Evolutionary conservation across 37 sponge, comb jelly and placozoan genomes (phyloP), one percentile per base, ranked within the genome.

Genomic region (Lycopodina hypogea): DNA sequence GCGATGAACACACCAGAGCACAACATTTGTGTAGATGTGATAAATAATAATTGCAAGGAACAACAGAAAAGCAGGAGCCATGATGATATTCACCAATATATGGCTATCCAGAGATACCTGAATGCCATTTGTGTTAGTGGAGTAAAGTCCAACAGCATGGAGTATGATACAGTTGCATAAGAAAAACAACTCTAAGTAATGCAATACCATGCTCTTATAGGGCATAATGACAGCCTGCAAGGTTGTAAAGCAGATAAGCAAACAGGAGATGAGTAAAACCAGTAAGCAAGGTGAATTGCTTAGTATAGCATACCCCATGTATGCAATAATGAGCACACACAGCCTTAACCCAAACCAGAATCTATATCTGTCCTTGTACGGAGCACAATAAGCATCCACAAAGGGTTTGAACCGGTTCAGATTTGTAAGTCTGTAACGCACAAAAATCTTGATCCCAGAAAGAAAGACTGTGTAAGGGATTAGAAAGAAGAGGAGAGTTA

Each of bases 361-460:
- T 23, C 78, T 17, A 23, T 41, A 77, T 23, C 39, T 77, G 52
- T 84, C 85, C 67, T 71, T 84, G 65, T 71, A 84, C 9, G 85
- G 85, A 36, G 71, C 85, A 45, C 58, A 58, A 22, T 58, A 78
- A 6, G 62, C 78, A 78, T 84, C 78, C 18, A 84, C 26, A n/a
- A 84, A 42, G 32, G 85, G 85, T 28, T 33, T 77, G 14, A 84
- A 30, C 6, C 74, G 9, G 9, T 45, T 12, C 9, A 4, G 69
- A 58, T 76, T 76, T 2, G 67, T 34, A 21, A 69, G 24, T 28
- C 71, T 23, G 38, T 26, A 81, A 6, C 50, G 41, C 6, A 33
- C 24, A 52, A 62, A 82, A 24, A 34, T 33, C 40, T 50, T 62
- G 38, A 51, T 64, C 24, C 64, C 45, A 29, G 65, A 18, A 42